Base-by-base conservation (phyloP, 2,797 vertebrate genomes). In the Calcarius lapponicus region DNA sequence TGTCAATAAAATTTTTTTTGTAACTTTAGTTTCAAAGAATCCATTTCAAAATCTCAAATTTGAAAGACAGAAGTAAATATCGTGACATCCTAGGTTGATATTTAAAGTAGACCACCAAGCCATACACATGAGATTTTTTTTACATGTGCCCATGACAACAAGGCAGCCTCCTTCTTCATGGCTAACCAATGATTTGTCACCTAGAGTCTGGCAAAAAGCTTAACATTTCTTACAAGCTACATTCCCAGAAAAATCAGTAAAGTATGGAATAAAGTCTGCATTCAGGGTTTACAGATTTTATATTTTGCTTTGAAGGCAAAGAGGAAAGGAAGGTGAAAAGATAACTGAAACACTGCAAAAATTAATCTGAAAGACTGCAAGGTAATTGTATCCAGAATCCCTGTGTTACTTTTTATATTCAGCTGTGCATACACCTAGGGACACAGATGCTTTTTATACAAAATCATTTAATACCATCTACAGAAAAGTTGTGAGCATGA, bases 61-160 rank as follows among this genome's bases (percentile, higher is more conserved):
- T 65, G 7, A 80, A 73, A 72, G 11, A 6, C 21, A 84, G 26
- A 67, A 72, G 4, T 32, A 34, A 71, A 92, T 86, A 31, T 36
- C 1, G 1, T 32, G 2, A 26, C 6, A 42, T 57, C 14, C 11
- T 21, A 43, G 13, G 0, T 18, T 80, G 25, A 11, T 28, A 2
- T 67, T 69, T 34, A 89, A 72, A 72, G 24, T 28, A 34, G 12
- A 60, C 1, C 2, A 61, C 38, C 54, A 69, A 80, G 2, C 7
- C n/a, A 38, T 47, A 40, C 56, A 48, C 6, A 17, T 6, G 20
- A 48, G 7, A 6, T 3, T 11, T 45, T 45, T 40, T n/a, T 57
- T 10, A 1, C 28, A 18, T 50, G 22, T 45, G 5, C 17, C 13
- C 18, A 5, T 76, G 56, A 65, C 26, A 36, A 45, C 4, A 45